Base-by-base conservation (phyloP, 2,113 vertebrate genomes). In the Phocoena phocoena region DNA sequence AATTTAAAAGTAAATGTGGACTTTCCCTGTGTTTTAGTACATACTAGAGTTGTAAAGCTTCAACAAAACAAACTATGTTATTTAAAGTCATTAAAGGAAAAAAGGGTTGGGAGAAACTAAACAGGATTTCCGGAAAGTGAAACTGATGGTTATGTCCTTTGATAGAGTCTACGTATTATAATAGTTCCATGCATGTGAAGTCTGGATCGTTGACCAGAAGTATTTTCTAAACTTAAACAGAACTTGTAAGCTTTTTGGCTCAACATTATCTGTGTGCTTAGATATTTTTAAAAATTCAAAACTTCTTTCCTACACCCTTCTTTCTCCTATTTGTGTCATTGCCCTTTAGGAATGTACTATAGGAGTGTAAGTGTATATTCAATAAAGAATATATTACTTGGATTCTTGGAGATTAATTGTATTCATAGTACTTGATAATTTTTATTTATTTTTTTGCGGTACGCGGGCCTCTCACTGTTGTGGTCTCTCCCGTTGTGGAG, bases 1-100 rank as follows among this genome's bases (percentile, higher is more conserved):
- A 93, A 90, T 84, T 90, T 87, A 93, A 93, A 90, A 79, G 60
- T 88, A 80, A 90, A 73, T 90, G 12, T 55, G 33, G 12, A 36
- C 55, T 79, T 94, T 91, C 62, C 38, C 31, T 23, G 25, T 76
- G 6, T 82, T 86, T 95, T 94, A 68, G 5, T 74, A 50, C 8
- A 23, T 85, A 58, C 10, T n/a, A 77, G 31, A 53, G 23, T 88
- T 96, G 70, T 73, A 91, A 92, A 85, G 15, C 83, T 91, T 95
- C 33, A 82, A 0, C 28, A 63, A 74, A 88, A 93, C 67, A 47
- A 80, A 80, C 50, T 88, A 8, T 68, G 31, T 18, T 88, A 58
- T 94, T 84, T 91, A 20, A 87, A 96, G 47, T 85, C 36, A 90
- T 76, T 28, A 63, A 53, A 70, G 20, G 26, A 73, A 88, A 85